Base-by-base conservation (phyloP, 2,113 vertebrate species). In the Odocoileus virginianus region DNA sequence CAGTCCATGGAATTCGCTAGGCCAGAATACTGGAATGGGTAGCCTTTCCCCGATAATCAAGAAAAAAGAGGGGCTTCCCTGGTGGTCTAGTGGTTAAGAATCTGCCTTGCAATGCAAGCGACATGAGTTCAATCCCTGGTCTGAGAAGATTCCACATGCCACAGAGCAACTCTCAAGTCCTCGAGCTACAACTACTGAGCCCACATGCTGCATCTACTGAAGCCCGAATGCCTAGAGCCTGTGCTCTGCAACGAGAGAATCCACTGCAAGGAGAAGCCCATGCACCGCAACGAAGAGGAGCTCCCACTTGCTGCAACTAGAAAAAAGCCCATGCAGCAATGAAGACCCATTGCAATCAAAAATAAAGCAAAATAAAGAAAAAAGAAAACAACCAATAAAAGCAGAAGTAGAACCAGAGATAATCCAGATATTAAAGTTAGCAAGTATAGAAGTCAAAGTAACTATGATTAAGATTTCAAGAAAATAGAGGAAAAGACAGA, bases 181-280 rank as follows among this genome's bases (percentile, higher is more conserved):
- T 40, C 2, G 5, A 40, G 67, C 19, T 74, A 74, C 10, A 40
- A 13, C 36, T 71, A 40, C n/a, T 12, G 19, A 40, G 67, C n/a
- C 67, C n/a, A 71, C n/a, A 71, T 2, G 2, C 67, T 71, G 67
- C 67, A 40, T 3, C 19, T 71, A 40, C 19, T 40, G 67, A 71
- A 40, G n/a, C 67, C 67, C 5, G 0, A 71, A 6, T 40, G 36
- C 19, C n/a, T 74, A 40, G 36, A 74, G 67, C 36, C 67, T 74
- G 67, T 25, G 67, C 19, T 71, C 21, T 25, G 67, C 67, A 74
- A 13, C 36, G 12, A 23, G 36, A 74, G 67, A 23, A 40, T 23
- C 67, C n/a, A 1, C n/a, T 0, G 0, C 36, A 13, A 40, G n/a
- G 19, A 74, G 19, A 74, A 74, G 36, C 67, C n/a, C 2, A 1